Base-by-base conservation (phyloP, 2,113 vertebrate species). In the Xenopus laevis region DNA sequence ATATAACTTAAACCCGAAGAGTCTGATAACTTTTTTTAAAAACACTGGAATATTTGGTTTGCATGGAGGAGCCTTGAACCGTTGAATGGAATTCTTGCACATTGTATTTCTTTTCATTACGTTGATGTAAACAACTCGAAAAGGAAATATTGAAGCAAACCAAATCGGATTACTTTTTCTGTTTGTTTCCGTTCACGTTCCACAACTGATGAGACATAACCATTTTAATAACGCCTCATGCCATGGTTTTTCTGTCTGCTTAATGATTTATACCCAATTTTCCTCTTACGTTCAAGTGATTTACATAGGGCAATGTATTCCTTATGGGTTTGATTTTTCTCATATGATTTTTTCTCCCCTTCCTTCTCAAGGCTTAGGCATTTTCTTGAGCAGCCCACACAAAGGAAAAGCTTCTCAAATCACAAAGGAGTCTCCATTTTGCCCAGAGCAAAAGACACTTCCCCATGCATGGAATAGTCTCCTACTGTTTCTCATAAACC, bases 401-500 rank as follows among this genome's bases (percentile, higher is more conserved):
- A 86, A 89, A 90, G 79, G 82, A 79, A 87, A 87, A 81, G 79
- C 81, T 83, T 74, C 81, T 82, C 23, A 80, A 81, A 82, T 91
- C 87, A 86, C 83, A 86, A 86, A 80, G 78, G 66, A 84, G 83
- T 79, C 59, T 82, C 82, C 27, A 85, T 91, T 88, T 77, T 87
- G 89, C 91, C 89, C 82, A 85, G 84, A 91, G 91, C 89, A 85
- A 88, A 70, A 89, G 81, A 79, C 79, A 82, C 82, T 86, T 87
- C 78, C 81, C 83, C 88, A 85, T 84, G 84, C 82, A 71, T 84
- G 79, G 83, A 86, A 79, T 85, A 74, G 82, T 82, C 76, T 82
- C 92, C 91, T 80, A 89, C 89, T 89, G 91, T 89, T 89, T 89
- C 86, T 88, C 85, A 83, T 84, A 88, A 90, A 87, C 86, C 82